phyloP scores from a whole-genome alignment of 2,888 invertebrate species.

The Andricus quercusramuli region DNA sequence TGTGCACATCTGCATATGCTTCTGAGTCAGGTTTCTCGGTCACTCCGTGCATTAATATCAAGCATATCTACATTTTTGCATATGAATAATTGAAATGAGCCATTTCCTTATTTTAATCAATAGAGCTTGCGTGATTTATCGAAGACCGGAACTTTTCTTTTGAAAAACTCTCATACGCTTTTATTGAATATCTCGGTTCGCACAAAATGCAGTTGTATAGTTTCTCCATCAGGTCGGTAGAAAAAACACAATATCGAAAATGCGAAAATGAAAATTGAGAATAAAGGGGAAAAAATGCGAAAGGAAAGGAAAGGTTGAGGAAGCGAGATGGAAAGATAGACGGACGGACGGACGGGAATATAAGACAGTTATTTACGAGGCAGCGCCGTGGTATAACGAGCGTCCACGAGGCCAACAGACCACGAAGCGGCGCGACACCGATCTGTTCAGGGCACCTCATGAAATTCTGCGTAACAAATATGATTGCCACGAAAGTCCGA shows the following conservation, averaged over 20 bases:
- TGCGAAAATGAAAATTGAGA: conserved; percentile 55
- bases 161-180: too few relatives aligned
- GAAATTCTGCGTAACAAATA: conserved; percentile 72
- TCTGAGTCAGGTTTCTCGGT: too few relatives aligned
- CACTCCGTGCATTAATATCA: too few relatives aligned
- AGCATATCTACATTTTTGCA: too few relatives aligned
- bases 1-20: too few relatives aligned
- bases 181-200: too few relatives aligned
- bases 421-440: conserved; percentile 70
- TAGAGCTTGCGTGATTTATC: too few relatives aligned
- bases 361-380: conserved; percentile 74
- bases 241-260: conserved; percentile 6
- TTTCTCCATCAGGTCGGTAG: too few relatives aligned
- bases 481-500: conserved; percentile 57
- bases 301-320: conserved; percentile 15
- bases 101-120: too few relatives aligned
- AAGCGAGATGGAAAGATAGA: conserved; percentile 46
- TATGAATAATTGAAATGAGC: too few relatives aligned
- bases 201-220: too few relatives aligned
- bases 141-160: too few relatives aligned
- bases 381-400: conserved; percentile 73
- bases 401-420: conserved; percentile 68
- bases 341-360: conserved; percentile 51
- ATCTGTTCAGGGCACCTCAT: conserved; percentile 69
- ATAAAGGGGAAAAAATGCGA: conserved; percentile 53